Conservation (phyloP, 2,113 vertebrate genomes). For the Nannospalax galili region DNA sequence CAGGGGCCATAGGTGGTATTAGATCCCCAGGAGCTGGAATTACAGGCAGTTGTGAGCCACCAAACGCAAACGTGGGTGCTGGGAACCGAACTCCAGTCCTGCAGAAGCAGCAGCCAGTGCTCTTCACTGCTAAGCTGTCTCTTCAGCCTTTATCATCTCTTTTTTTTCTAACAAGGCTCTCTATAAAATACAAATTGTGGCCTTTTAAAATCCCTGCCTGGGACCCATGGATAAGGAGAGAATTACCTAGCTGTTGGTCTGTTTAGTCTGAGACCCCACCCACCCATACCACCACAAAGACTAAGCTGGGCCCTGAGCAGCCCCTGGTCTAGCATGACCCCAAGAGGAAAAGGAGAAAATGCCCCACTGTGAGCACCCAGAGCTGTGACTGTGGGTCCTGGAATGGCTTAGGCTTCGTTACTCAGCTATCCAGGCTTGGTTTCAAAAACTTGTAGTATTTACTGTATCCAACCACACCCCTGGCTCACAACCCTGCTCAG, state of each 20-base stretch:
- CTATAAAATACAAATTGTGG: neutral
- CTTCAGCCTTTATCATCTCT: neutral
- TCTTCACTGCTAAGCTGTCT: too few relatives aligned
- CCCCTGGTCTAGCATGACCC: too few relatives aligned
- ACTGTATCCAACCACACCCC: neutral
- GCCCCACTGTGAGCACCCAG: rapidly evolving
- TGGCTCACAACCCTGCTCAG: neutral
- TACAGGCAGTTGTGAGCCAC: neutral
- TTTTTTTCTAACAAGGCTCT: neutral
- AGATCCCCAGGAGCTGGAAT: neutral
- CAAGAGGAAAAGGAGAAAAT: neutral
- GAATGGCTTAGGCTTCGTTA: neutral
- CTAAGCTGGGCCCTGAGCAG: neutral
- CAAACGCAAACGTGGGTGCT: neutral
- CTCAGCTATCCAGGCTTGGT: neutral
- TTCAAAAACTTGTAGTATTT: neutral
- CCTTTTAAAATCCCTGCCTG: constrained; percentile 1
- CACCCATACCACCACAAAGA: neutral
- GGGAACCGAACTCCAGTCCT: too few relatives aligned
- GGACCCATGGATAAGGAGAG: neutral
- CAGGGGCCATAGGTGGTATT: too few relatives aligned
- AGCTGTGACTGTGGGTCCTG: neutral
- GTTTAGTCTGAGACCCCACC: neutral
- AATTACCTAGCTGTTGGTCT: neutral
- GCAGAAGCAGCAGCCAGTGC: neutral